Evolutionary conservation across 2,888 invertebrate genomes (phyloP).

Genomic region (Gryllus longicercus): DNA sequence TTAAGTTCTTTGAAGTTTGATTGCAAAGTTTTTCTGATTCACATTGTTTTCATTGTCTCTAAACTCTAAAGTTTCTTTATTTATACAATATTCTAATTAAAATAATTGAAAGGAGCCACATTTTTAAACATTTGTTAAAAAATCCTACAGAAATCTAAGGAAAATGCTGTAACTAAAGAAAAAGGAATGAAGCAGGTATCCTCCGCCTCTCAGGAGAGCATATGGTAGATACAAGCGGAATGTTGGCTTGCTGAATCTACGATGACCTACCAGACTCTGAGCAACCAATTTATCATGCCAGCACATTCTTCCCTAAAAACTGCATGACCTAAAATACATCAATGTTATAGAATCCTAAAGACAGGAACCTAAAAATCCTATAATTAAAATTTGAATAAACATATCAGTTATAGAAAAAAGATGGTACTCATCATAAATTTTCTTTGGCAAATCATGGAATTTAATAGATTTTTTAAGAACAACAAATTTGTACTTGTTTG

Average conservation of each 20-base stretch:
- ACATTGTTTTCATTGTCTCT: no score
- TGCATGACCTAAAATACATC: slow-evolving; percentile 17
- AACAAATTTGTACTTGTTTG: no score
- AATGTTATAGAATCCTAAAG: slow-evolving; percentile 8
- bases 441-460: no score
- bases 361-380: not conserved
- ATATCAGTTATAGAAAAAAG: no score
- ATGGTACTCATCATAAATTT: no score
- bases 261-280: slow-evolving; percentile 2
- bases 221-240: not conserved
- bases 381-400: not conserved
- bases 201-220: not conserved
- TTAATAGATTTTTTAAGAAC: no score
- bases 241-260: slow-evolving; percentile 17
- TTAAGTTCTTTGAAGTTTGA: no score
- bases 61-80: no score
- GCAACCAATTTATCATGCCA: slow-evolving; percentile 17
- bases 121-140: not conserved
- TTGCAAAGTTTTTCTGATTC: no score
- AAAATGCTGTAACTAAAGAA: not conserved
- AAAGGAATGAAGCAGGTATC: slow-evolving; percentile 7
- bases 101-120: not conserved
- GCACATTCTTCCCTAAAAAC: slow-evolving; percentile 17
- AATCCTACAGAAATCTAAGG: not conserved
- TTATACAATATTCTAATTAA: no score